phyloP scores from a whole-genome alignment of 2,113 vertebrate genomes.

The Halichoeres trimaculatus region DNA sequence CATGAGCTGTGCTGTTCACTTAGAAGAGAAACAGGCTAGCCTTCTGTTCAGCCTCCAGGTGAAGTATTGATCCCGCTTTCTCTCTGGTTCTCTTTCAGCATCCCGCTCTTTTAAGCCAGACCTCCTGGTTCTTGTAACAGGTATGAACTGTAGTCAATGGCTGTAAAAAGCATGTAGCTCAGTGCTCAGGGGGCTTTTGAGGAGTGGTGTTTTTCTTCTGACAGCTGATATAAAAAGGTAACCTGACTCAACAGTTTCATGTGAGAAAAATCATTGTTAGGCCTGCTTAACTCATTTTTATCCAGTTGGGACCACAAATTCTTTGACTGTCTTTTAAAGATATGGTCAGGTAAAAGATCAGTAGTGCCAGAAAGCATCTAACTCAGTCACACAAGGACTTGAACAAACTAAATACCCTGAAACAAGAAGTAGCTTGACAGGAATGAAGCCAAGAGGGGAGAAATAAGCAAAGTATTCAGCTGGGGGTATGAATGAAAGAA shows the following conservation, averaged over 20 bases:
- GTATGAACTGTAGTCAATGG: background rate
- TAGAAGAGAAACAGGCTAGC: constrained; percentile 48
- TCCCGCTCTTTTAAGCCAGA: constrained; percentile 8
- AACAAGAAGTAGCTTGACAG: background rate
- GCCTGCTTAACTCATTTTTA: too few relatives aligned
- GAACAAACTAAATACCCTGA: constrained; percentile 1
- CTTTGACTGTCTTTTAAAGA: background rate
- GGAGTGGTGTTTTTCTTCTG: background rate
- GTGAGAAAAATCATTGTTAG: background rate
- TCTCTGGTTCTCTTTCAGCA: background rate
- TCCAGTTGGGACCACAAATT: too few relatives aligned
- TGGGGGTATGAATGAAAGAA: constrained; percentile 14
- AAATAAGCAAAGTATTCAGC: constrained; percentile 6
- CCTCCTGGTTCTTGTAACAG: background rate
- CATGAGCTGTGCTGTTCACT: constrained; percentile 59
- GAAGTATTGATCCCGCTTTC: constrained; percentile 47
- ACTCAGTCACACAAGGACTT: constrained; percentile 9
- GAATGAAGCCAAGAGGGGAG: constrained; percentile 15
- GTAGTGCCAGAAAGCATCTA: background rate
- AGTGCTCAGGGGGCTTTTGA: too few relatives aligned
- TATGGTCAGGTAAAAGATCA: background rate
- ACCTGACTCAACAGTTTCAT: background rate
- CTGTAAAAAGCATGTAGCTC: background rate
- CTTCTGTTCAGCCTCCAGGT: constrained; percentile 59
- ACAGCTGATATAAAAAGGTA: background rate